Conservation (phyloP, 2,888 invertebrate genomes). For the Lycophotia porphyrea region DNA sequence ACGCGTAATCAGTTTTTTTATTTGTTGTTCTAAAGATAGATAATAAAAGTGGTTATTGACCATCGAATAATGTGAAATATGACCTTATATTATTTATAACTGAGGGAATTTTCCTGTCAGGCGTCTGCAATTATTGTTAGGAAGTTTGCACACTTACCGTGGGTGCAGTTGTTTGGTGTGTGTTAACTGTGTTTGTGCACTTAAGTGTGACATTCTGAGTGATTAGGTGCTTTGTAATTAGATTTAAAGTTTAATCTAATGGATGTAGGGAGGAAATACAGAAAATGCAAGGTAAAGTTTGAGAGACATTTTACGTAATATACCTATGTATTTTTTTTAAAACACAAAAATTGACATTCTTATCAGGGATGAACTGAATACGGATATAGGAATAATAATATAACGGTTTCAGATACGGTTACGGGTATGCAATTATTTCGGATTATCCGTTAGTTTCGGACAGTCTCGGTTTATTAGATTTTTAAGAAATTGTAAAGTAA, state of each 20-base stretch:
- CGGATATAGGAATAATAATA: too few relatives aligned
- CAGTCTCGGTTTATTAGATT: too few relatives aligned
- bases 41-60: slow-evolving; percentile 30
- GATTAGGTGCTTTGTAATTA: neutral
- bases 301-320: neutral
- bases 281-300: too few relatives aligned
- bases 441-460: too few relatives aligned
- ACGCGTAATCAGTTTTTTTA: slow-evolving; percentile 38
- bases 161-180: slow-evolving; percentile 19
- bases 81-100: slow-evolving; percentile 48
- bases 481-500: too few relatives aligned
- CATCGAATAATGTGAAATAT: slow-evolving; percentile 27
- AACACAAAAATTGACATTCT: neutral
- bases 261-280: neutral
- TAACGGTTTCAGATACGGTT: neutral
- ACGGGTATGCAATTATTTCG: neutral
- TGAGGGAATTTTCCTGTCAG: slow-evolving; percentile 49
- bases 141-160: slow-evolving; percentile 36
- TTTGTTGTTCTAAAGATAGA: slow-evolving; percentile 30
- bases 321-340: neutral
- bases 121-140: slow-evolving; percentile 16
- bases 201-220: slow-evolving; percentile 16
- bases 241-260: neutral
- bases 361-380: too few relatives aligned
- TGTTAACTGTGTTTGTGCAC: neutral